Conservation (phyloP, 1,140 invertebrate genomes). For the Phortica variegata region DNA sequence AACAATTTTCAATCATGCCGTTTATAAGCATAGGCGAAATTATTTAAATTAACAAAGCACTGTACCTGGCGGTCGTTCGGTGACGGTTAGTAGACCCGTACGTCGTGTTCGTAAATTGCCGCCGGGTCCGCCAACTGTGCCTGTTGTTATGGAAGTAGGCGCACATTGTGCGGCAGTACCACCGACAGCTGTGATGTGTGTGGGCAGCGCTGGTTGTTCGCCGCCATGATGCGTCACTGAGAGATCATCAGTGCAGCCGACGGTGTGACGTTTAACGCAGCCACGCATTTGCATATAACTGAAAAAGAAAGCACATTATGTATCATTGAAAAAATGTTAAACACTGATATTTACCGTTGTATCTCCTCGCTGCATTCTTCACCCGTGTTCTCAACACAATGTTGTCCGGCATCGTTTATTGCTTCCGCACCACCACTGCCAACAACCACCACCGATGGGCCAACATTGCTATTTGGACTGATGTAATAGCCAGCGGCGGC, state of each 20-base stretch:
- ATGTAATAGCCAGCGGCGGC: conserved; percentile 32
- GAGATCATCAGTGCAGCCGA: conserved; percentile 54
- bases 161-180: conserved; percentile 14
- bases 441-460: conserved; percentile 23
- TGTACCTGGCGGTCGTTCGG: conserved; percentile 81
- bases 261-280: conserved; percentile 66
- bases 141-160: conserved; percentile 49
- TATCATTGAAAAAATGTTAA: neutral
- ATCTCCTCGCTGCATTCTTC: conserved; percentile 55
- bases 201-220: conserved; percentile 52
- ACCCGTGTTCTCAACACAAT: conserved; percentile 24
- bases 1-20: too few relatives aligned
- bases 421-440: conserved; percentile 29
- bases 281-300: conserved; percentile 77
- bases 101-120: conserved; percentile 68
- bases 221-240: conserved; percentile 56
- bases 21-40: too few relatives aligned
- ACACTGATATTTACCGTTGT: conserved; percentile 39
- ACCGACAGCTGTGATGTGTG: conserved; percentile 49
- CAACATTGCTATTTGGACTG: conserved; percentile 24
- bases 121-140: conserved; percentile 29
- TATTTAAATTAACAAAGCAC: too few relatives aligned
- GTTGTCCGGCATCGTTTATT: conserved; percentile 18
- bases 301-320: neutral
- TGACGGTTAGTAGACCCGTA: conserved; percentile 79